Conservation (phyloP, 2,888 invertebrate species). For the Eristalis pertinax region DNA sequence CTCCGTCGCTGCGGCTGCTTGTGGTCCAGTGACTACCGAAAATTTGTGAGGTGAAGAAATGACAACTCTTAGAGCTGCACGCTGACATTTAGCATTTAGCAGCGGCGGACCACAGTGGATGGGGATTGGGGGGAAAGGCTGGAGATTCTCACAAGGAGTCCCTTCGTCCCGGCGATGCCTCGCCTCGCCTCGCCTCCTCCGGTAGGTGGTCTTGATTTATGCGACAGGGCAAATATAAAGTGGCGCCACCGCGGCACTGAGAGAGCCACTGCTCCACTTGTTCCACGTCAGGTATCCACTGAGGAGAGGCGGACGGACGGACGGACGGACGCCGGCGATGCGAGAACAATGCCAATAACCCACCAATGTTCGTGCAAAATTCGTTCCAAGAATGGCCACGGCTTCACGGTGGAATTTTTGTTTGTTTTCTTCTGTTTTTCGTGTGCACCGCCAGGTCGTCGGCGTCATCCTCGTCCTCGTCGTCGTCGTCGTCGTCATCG, state of each 20-base stretch:
- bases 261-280: slow-evolving; percentile 66
- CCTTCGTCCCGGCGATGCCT: background rate
- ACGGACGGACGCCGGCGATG: no score
- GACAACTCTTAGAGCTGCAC: slow-evolving; percentile 70
- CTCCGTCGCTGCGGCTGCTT: no score
- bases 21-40: slow-evolving; percentile 50
- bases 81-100: slow-evolving; percentile 67
- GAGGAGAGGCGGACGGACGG: slow-evolving; percentile 19
- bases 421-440: slow-evolving; percentile 9
- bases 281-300: slow-evolving; percentile 55
- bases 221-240: slow-evolving; percentile 70
- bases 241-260: slow-evolving; percentile 70
- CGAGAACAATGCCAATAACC: slow-evolving; percentile 71
- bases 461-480: background rate
- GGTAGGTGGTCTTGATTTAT: slow-evolving; percentile 73
- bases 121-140: background rate
- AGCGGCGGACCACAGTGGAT: slow-evolving; percentile 19
- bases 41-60: slow-evolving; percentile 72
- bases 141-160: slow-evolving; percentile 11
- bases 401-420: slow-evolving; percentile 42
- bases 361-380: slow-evolving; percentile 68
- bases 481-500: background rate
- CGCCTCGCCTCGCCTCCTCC: slow-evolving; percentile 42
- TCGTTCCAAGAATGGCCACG: slow-evolving; percentile 66
- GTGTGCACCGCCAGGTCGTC: background rate